These are phyloP conservation scores for Salvelinus sp. DNA, from an alignment of 2,113 vertebrate species.

Conservation along the genomic window DNA sequence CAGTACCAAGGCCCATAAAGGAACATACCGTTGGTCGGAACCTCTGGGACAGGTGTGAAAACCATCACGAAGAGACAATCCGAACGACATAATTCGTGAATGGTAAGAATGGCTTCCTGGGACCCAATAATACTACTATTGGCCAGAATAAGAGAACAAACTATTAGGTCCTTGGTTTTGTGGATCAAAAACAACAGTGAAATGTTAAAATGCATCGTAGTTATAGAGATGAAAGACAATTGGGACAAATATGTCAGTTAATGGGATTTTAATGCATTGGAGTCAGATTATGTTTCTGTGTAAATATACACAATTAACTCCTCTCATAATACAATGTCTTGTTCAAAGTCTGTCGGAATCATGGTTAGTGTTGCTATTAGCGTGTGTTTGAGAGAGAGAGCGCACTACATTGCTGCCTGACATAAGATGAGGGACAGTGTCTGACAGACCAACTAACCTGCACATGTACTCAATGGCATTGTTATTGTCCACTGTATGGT, in stretches of 20 bases:
- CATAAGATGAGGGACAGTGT: no score
- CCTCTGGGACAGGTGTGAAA: conserved; percentile 16
- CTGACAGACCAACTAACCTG: no score
- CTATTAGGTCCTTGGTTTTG: background rate
- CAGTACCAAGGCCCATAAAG: no score
- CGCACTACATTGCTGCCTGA: no score
- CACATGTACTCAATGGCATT: no score
- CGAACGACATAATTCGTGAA: conserved; percentile 7
- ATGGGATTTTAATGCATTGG: conserved; percentile 40
- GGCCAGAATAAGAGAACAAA: background rate
- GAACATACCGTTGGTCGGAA: background rate
- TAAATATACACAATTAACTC: no score
- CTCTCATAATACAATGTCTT: no score
- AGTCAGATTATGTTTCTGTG: no score
- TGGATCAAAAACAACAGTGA: background rate
- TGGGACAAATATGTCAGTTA: background rate
- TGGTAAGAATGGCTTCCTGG: conserved; percentile 15
- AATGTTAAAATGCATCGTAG: background rate
- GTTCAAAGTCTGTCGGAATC: no score
- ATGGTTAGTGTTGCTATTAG: no score
- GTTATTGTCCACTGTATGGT: no score
- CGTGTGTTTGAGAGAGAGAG: no score
- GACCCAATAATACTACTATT: background rate
- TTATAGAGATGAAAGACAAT: background rate
- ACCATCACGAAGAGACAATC: conserved; percentile 29